A percentile compares a stretch with the other conserved stretches of the same genome.
These are phyloP conservation scores for Drosophila mimetica DNA, from an alignment of 2,888 invertebrate species.

Conservation along the genomic window DNA sequence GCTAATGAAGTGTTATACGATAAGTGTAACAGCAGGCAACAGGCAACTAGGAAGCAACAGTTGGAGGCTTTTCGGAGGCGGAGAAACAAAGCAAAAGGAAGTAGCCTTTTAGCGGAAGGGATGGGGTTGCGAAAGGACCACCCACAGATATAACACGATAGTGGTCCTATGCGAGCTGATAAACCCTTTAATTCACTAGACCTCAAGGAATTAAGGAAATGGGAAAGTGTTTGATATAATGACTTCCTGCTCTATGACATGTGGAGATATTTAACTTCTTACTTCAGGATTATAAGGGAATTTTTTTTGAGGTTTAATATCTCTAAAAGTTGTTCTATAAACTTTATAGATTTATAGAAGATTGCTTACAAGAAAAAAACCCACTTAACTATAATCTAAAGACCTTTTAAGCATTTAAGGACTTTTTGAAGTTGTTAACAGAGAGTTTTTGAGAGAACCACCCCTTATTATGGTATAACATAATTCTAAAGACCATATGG, in stretches of 20 bases:
- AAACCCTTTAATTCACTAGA: neutral
- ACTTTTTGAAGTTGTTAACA: neutral
- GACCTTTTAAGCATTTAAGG: neutral
- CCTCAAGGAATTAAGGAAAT: neutral
- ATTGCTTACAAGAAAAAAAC: too few species aligned
- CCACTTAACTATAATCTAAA: too few species aligned
- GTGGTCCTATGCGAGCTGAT: neutral
- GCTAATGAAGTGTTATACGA: constrained; percentile 70
- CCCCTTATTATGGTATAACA: neutral
- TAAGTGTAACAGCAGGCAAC: constrained; percentile 65
- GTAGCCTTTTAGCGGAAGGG: neutral
- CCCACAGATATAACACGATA: neutral
- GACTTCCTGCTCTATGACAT: too few species aligned
- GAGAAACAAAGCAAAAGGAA: constrained; percentile 7
- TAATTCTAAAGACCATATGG: neutral
- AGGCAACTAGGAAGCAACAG: constrained; percentile 58
- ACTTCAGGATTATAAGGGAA: too few species aligned
- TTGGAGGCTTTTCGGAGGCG: constrained; percentile 45
- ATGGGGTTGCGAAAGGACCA: neutral
- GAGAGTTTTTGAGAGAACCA: neutral
- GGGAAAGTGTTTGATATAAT: neutral
- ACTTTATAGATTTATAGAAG: too few species aligned
- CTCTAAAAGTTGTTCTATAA: too few species aligned
- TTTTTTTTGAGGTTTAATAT: too few species aligned
- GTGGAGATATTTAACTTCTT: too few species aligned